phyloP scores from a whole-genome alignment of 1,140 invertebrate species.

The Eubasilissa regina region DNA sequence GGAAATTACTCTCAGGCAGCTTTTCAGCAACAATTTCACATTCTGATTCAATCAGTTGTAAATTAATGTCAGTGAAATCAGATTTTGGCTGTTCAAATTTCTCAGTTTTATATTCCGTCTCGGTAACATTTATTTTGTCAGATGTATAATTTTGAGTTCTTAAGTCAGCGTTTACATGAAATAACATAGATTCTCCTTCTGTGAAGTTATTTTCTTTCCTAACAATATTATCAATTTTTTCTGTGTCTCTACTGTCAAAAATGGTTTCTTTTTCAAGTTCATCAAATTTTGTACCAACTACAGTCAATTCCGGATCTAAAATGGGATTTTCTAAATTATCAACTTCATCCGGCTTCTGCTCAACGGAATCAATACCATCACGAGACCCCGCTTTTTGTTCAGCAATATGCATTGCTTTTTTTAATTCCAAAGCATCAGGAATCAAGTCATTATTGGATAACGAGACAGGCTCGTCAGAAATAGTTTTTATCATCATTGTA shows the following conservation, averaged over 20 bases:
- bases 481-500: too few relatives aligned
- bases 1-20: too few relatives aligned
- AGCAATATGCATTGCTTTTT: background rate
- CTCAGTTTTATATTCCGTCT: too few relatives aligned
- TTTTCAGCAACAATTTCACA: slow-evolving; percentile 8
- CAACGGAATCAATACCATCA: slow-evolving; percentile 1
- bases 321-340: background rate
- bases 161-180: background rate
- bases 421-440: background rate
- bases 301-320: background rate
- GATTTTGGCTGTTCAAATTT: background rate
- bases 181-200: background rate
- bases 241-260: background rate
- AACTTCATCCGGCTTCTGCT: slow-evolving; percentile 1
- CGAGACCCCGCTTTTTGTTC: background rate
- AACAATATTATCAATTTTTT: slow-evolving; percentile 4
- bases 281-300: background rate
- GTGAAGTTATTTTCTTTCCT: background rate
- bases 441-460: background rate
- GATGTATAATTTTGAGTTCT: too few relatives aligned
- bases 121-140: too few relatives aligned
- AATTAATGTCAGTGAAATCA: slow-evolving; percentile 3
- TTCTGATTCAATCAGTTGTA: slow-evolving; percentile 1
- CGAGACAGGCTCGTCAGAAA: too few relatives aligned
- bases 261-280: background rate